Evolutionary conservation across 1,140 invertebrate genomes (phyloP), one percentile per base, ranked within the genome.

Genomic region (Tetragonula clypearis): DNA sequence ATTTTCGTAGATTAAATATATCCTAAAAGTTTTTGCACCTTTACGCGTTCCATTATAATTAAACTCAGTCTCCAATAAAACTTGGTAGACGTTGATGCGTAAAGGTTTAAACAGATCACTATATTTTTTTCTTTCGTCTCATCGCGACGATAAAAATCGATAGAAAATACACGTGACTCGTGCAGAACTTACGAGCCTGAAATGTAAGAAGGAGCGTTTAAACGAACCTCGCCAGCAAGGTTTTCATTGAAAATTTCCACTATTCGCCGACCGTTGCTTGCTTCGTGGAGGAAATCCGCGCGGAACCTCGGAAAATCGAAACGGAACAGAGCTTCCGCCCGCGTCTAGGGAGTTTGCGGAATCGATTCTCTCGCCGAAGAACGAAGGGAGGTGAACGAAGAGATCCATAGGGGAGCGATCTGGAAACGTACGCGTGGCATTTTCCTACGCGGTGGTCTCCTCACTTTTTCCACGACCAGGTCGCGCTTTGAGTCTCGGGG

Each of bases 211-310:
- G 15, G 5, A 66, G 2, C 6, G 12, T 17, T 0, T n/a, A 66
- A 14, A 66, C n/a, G 62, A 6, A 26, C 6, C 5, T 1, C 23
- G 23, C 60, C 19, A 15, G 58, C 30, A 55, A 80, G 53, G 11
- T 72, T n/a, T 30, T 23, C 66, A 19, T 58, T 58, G n/a, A 77
- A 35, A 77, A 68, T 82, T 76, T 75, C 72, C 81, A 82, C 68
- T 77, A 77, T 53, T 21, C 49, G 30, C 12, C 30, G 73, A 77
- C 6, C 41, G 41, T 49, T 49, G 41, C 41, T 49, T 49, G 41
- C n/a, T 68, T 26, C 15, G 58, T 11, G 15, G 23, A 68, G 53
- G 35, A 68, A 41, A 76, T 76, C 81, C 73, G 30, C 19, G 30
- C 6, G 65, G 56, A 30, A 8, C n/a, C 23, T 53, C 41, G 41